Conservation (phyloP, 2,888 invertebrate species). For the Odontocerum albicorne region DNA sequence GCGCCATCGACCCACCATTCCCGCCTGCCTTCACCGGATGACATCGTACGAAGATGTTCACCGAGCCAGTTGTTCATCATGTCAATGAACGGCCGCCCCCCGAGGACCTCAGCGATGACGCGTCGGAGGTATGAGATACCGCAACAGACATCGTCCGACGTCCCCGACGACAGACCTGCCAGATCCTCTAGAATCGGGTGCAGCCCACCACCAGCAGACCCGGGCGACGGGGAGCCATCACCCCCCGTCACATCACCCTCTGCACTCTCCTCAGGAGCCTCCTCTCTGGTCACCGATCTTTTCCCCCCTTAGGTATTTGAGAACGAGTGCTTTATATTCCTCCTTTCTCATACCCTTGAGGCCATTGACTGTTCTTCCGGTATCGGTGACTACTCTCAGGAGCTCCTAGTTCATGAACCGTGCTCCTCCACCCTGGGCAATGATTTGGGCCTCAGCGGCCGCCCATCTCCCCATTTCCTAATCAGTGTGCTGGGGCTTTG, state of each 20-base stretch:
- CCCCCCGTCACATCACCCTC: too few species aligned
- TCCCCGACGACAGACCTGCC: too few species aligned
- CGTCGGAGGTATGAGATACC: background rate
- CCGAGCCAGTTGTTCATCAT: too few species aligned
- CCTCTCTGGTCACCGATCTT: too few species aligned
- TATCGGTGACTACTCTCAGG: background rate
- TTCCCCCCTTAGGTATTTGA: too few species aligned
- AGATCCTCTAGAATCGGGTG: too few species aligned
- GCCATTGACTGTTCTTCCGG: background rate
- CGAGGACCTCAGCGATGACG: background rate
- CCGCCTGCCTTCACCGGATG: background rate
- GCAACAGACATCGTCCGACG: background rate
- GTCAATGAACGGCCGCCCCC: too few species aligned
- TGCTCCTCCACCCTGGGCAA: background rate
- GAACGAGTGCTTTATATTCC: background rate
- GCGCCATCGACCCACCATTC: background rate
- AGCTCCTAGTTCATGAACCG: background rate
- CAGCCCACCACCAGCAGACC: too few species aligned
- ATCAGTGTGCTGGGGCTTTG: background rate
- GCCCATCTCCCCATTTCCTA: background rate
- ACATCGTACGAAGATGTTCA: too few species aligned
- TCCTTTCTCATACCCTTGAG: background rate
- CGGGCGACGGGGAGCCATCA: too few species aligned
- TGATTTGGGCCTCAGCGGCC: background rate
- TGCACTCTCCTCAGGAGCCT: too few species aligned